Conservation (phyloP, 2,888 invertebrate genomes). For the Gortyna flavago region DNA sequence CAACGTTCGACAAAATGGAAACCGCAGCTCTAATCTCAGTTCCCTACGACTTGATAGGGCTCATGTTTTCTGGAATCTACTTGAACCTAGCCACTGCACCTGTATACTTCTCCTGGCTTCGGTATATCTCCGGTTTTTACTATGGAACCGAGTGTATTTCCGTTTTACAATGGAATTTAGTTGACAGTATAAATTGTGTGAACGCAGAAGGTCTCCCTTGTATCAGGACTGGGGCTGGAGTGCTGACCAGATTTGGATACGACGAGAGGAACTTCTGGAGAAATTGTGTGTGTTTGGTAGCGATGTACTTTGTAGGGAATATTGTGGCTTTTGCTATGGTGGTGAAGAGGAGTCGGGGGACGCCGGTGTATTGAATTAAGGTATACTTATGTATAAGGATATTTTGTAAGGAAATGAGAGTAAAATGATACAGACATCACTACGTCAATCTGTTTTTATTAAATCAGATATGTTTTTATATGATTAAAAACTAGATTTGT, state of each 20-base stretch:
- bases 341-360: conserved; percentile 83
- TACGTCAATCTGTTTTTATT: neutral
- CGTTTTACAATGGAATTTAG: conserved; percentile 91
- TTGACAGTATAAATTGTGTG: conserved; percentile 90
- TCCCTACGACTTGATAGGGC: conserved; percentile 91
- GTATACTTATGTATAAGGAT: neutral
- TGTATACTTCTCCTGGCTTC: conserved; percentile 88
- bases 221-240: conserved; percentile 90
- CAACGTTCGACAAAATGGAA: conserved; percentile 92
- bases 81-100: conserved; percentile 91
- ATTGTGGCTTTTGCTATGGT: conserved; percentile 85
- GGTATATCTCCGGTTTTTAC: conserved; percentile 92
- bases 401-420: neutral
- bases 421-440: neutral
- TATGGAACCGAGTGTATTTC: conserved; percentile 93
- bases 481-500: neutral
- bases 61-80: conserved; percentile 92
- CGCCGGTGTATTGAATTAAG: conserved; percentile 83
- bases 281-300: conserved; percentile 83
- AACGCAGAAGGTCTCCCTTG: conserved; percentile 90
- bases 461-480: neutral
- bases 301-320: conserved; percentile 82
- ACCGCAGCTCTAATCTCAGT: conserved; percentile 92
- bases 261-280: conserved; percentile 82
- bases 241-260: conserved; percentile 90